These are phyloP conservation scores for Umimayanthus kanabou DNA, from an alignment of 92 coral and sea anemone species.

Conservation along the genomic window DNA sequence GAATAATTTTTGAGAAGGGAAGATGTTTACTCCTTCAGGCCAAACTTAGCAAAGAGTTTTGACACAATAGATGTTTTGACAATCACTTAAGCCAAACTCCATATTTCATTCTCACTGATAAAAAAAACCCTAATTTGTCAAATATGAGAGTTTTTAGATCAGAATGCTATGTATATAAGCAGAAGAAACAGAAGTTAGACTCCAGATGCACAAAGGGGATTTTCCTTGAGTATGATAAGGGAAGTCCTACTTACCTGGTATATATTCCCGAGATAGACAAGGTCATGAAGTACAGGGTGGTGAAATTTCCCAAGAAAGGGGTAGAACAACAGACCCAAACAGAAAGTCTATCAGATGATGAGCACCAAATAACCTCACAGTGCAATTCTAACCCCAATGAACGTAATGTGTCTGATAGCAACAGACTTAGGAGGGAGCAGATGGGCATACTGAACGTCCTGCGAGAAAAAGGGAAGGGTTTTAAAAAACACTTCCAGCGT, in stretches of 20 bases:
- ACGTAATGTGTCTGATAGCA: conserved; percentile 25
- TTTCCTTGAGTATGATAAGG: neutral
- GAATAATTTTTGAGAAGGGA: conserved; percentile 38
- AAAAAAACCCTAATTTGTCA: conserved; percentile 44
- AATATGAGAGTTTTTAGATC: conserved; percentile 66
- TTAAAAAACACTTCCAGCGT: no score
- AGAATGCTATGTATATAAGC: conserved; percentile 50
- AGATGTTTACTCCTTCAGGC: conserved; percentile 49
- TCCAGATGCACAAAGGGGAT: conserved; percentile 39
- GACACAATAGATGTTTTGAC: conserved; percentile 50
- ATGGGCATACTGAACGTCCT: conserved; percentile 28
- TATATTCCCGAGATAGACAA: neutral
- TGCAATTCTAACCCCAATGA: conserved; percentile 32
- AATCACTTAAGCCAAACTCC: conserved; percentile 48
- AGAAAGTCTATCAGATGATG: conserved; percentile 17
- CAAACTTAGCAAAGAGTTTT: conserved; percentile 28
- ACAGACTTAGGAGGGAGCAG: conserved; percentile 42
- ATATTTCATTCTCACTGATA: conserved; percentile 48
- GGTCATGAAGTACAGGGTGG: no score
- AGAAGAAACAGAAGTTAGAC: conserved; percentile 49
- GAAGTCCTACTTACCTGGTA: conserved; percentile 4
- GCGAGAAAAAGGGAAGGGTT: neutral
- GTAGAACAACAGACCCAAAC: no score
- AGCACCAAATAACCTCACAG: conserved; percentile 20
- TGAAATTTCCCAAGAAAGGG: no score